Base-by-base conservation (phyloP, 2,797 vertebrate genomes). In the Anguilla obscura region DNA sequence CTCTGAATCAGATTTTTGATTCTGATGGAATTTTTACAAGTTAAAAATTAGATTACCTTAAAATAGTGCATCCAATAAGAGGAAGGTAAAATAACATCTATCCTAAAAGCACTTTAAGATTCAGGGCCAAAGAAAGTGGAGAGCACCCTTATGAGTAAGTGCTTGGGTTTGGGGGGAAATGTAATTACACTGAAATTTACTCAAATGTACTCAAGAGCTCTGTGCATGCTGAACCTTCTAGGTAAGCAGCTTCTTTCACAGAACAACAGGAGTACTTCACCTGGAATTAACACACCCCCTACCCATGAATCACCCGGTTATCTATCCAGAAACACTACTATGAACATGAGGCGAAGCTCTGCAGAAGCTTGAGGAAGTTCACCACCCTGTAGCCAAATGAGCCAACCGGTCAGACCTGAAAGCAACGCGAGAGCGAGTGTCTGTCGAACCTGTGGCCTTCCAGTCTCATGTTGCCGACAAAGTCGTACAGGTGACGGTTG, bases 401-500 rank as follows among this genome's bases (percentile, higher is more conserved):
- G 76, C 36, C 82, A 82, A 24, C 40, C 79, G 8, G 16, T 40
- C 36, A 45, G 14, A 80, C 16, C 76, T 80, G 33, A 40, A 36
- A 79, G 30, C 5, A 40, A 40, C 0, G 14, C 12, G 8, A 71
- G 30, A 76, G 33, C 16, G 24, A 50, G 18, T 40, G 33, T 33
- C 79, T 21, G n/a, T 66, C 97, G 79, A 95, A 99, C 99, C 98
- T 96, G 91, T 98, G 97, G 87, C 97, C 97, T 90, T 98, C 96
- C 90, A 99, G 93, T 16, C 97, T 96, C 90, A 99, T 97, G 94
- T 99, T 99, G 89, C 99, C 99, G 87, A 99, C 97, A 93, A 99
- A 99, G 93, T 99, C 99, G 6, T 99, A 99, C 82, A 99, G 96
- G 92, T 99, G 98, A 54, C 98, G 95, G 92, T 99, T 99, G 84